These are phyloP conservation scores for Acanthopleura granulata DNA, from an alignment of 2,888 invertebrate species.

Conservation along the genomic window DNA sequence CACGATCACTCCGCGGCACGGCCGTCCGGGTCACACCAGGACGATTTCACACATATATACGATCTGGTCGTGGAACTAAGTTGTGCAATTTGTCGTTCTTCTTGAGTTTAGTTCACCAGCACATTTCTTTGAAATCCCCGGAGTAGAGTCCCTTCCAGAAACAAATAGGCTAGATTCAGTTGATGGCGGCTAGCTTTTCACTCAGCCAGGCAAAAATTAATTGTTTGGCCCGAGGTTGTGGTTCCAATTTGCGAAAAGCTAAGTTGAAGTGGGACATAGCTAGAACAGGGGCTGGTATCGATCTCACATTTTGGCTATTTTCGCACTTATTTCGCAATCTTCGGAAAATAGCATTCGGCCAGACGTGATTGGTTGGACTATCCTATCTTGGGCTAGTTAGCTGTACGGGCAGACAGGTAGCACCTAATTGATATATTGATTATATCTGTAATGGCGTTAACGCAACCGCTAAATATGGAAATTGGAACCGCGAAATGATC, in stretches of 20 bases:
- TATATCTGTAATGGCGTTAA: slow-evolving; percentile 1
- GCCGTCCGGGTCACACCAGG: no score
- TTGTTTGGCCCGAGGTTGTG: slow-evolving; percentile 16
- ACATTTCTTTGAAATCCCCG: neutral
- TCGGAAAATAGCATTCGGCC: neutral
- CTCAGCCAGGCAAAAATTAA: slow-evolving; percentile 16
- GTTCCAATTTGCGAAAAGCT: slow-evolving; percentile 13
- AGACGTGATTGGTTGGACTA: slow-evolving; percentile 7
- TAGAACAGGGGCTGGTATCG: slow-evolving; percentile 1
- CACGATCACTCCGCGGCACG: no score
- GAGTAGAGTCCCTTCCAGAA: neutral
- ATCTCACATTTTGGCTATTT: slow-evolving; percentile 11
- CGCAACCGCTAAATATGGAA: slow-evolving; percentile 8
- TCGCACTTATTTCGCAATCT: slow-evolving; percentile 7
- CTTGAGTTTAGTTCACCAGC: neutral
- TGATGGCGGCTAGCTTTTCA: slow-evolving; percentile 16
- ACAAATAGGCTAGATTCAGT: neutral
- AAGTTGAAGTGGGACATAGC: slow-evolving; percentile 2
- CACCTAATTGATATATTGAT: slow-evolving; percentile 16
- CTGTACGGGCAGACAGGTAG: neutral
- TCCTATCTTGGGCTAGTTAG: neutral
- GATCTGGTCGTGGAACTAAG: no score
- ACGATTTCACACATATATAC: no score
- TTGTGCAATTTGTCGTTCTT: neutral
- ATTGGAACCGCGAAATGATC: slow-evolving; percentile 1